Conservation (phyloP, 2,113 vertebrate species). For the Pholis gunnellus region DNA sequence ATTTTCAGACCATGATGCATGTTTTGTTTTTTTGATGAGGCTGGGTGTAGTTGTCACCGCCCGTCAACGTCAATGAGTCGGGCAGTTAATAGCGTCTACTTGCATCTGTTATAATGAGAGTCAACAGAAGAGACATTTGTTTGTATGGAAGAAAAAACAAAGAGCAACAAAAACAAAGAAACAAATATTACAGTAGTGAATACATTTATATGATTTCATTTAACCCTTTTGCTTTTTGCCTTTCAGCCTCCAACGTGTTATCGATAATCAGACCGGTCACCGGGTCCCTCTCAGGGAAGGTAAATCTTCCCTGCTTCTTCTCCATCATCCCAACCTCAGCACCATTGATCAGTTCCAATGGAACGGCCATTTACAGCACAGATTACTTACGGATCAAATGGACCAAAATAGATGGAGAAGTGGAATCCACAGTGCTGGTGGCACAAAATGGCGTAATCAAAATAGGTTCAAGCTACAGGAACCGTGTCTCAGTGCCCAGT, state of each 20-base stretch:
- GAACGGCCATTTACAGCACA: constrained; percentile 66
- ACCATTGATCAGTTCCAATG: constrained; percentile 81
- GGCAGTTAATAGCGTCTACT: constrained; percentile 40
- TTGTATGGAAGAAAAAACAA: constrained; percentile 1
- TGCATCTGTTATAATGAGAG: constrained; percentile 11
- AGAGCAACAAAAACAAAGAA: neutral
- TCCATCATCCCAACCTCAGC: constrained; percentile 89
- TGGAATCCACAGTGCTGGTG: constrained; percentile 92
- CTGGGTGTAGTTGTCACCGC: constrained; percentile 68
- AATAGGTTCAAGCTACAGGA: constrained; percentile 89
- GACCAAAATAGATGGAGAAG: constrained; percentile 90
- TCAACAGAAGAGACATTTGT: constrained; percentile 16
- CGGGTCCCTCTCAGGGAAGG: constrained; percentile 91
- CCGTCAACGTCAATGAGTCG: constrained; percentile 47
- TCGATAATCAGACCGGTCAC: constrained; percentile 83
- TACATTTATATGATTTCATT: neutral
- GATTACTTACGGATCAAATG: constrained; percentile 96
- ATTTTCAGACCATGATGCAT: constrained; percentile 70
- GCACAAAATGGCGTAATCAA: constrained; percentile 94
- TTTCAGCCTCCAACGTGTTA: constrained; percentile 73
- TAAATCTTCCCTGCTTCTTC: constrained; percentile 92
- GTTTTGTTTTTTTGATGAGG: constrained; percentile 57
- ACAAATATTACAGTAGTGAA: neutral
- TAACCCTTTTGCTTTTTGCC: constrained; percentile 41
- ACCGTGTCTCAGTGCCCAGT: constrained; percentile 91